Evolutionary conservation across 2,888 invertebrate genomes (phyloP).

Genomic region (Amblyteles armatorius): DNA sequence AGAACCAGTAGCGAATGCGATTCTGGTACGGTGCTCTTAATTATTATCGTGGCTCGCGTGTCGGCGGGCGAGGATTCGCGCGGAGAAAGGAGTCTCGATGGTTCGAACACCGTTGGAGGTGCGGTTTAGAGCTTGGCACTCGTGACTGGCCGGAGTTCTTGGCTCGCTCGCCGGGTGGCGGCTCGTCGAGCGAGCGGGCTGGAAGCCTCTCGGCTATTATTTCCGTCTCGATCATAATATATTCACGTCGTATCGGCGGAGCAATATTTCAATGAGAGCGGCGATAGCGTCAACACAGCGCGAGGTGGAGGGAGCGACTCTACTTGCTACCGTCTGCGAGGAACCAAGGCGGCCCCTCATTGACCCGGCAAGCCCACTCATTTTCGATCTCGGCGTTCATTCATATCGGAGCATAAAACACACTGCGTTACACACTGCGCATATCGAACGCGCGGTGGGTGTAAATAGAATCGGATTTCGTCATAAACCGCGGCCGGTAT

Average conservation of each 20-base stretch:
- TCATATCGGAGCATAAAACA: conserved; percentile 72
- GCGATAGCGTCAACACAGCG: conserved; percentile 75
- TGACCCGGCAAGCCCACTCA: conserved; percentile 75
- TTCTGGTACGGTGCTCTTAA: conserved; percentile 29
- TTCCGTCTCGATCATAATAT: conserved; percentile 69
- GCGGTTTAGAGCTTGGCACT: conserved; percentile 44
- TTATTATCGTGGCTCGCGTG: conserved; percentile 52
- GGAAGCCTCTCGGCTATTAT: conserved; percentile 62
- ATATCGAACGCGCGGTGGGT: conserved; percentile 69
- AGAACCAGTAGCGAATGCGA: conserved; percentile 17
- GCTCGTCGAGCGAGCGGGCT: conserved; percentile 26
- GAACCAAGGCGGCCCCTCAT: conserved; percentile 68
- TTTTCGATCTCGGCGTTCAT: conserved; percentile 72
- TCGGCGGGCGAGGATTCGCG: conserved; percentile 32
- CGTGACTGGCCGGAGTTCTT: conserved; percentile 57
- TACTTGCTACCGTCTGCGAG: conserved; percentile 69
- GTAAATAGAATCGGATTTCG: conserved; percentile 78
- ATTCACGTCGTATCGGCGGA: conserved; percentile 70
- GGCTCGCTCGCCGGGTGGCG: not conserved
- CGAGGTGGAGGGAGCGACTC: conserved; percentile 56
- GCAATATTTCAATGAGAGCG: conserved; percentile 76
- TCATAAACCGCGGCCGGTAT: conserved; percentile 70
- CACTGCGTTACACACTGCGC: conserved; percentile 21
- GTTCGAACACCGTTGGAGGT: conserved; percentile 43
- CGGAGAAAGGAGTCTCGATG: conserved; percentile 22